These are phyloP conservation scores for Patiria miniata DNA, from an alignment of 35 echinoderm and acorn worm species.

Conservation along the genomic window DNA sequence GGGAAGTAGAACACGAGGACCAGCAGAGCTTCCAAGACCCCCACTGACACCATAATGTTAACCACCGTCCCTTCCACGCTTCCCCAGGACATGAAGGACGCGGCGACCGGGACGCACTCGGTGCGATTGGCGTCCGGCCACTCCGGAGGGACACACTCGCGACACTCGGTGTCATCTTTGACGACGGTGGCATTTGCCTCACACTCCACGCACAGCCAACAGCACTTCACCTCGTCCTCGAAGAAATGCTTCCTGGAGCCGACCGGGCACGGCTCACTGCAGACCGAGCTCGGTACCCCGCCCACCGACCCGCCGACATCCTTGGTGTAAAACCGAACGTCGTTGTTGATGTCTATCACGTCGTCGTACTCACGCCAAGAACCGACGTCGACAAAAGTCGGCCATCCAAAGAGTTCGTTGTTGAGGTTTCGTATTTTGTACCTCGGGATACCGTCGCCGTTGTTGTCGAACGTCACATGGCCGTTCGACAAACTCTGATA, in stretches of 20 bases:
- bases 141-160: slow-evolving; percentile 46
- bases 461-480: slow-evolving; percentile 49
- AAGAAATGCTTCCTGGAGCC: slow-evolving; percentile 36
- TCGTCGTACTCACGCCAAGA: slow-evolving; percentile 29
- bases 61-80: slow-evolving; percentile 7
- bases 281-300: slow-evolving; percentile 49
- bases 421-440: slow-evolving; percentile 66
- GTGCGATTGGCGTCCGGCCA: slow-evolving; percentile 46
- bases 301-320: slow-evolving; percentile 5
- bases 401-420: slow-evolving; percentile 31
- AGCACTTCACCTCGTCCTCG: slow-evolving; percentile 39
- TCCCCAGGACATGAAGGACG: slow-evolving; percentile 42
- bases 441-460: slow-evolving; percentile 58
- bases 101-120: slow-evolving; percentile 39
- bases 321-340: slow-evolving; percentile 61
- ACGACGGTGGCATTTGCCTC: slow-evolving; percentile 27
- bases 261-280: slow-evolving; percentile 64
- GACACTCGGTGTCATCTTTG: slow-evolving; percentile 57
- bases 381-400: slow-evolving; percentile 28
- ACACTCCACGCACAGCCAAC: slow-evolving; percentile 69
- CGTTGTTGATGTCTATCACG: neutral
- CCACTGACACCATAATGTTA: neutral
- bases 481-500: slow-evolving; percentile 87
- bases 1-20: slow-evolving; percentile 33
- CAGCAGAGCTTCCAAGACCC: slow-evolving; percentile 15